A percentile compares a stretch with the other conserved stretches of the same genome.
Evolutionary conservation across 1,140 invertebrate species (phyloP).

Genomic region (Calliphora vicina): DNA sequence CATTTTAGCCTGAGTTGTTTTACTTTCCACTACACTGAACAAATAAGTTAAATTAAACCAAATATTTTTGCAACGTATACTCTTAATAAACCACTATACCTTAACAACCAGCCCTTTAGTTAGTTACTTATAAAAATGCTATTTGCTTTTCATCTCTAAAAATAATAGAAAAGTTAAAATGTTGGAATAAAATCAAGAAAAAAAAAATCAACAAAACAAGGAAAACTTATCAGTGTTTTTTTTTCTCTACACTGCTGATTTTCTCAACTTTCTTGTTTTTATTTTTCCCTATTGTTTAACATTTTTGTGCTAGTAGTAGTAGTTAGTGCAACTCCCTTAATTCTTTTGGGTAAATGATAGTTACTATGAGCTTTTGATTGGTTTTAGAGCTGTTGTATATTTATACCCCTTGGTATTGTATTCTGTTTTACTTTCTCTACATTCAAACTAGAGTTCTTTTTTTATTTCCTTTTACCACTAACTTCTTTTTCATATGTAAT

Average conservation of each 20-base stretch:
- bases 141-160: not conserved
- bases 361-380: constrained; percentile 1
- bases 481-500: not conserved
- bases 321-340: not conserved
- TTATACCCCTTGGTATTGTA: not conserved
- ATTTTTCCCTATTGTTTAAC: not conserved
- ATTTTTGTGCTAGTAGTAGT: not conserved
- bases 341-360: constrained; percentile 1
- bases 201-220: not conserved
- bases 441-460: not conserved
- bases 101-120: not conserved
- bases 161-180: constrained; percentile 2
- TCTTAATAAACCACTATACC: not conserved
- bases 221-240: not conserved
- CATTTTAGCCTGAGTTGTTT: not conserved
- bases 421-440: not conserved
- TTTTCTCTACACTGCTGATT: not conserved
- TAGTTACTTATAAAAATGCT: not conserved
- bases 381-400: not conserved
- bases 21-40: not conserved
- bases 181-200: not conserved
- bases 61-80: not conserved
- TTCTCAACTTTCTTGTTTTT: not conserved
- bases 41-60: not conserved
- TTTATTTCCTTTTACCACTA: not conserved